Conservation (phyloP, 2,797 vertebrate species). For the Kryptolebias ocellatus region DNA sequence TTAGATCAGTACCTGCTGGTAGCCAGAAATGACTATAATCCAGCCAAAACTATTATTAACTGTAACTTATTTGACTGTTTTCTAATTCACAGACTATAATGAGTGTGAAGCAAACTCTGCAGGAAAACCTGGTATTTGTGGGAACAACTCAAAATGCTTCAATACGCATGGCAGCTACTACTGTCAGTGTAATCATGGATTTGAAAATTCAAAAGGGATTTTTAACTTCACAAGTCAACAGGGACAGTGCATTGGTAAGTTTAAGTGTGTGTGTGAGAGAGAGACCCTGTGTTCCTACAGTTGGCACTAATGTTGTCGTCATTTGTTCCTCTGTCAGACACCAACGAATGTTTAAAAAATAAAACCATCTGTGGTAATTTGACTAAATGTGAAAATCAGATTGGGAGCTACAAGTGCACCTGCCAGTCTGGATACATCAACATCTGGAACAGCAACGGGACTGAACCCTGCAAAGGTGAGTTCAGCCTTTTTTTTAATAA, state of each 20-base stretch:
- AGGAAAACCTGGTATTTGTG: accelerated
- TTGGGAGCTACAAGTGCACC: slow-evolving; percentile 55
- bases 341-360: slow-evolving; percentile 38
- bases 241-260: slow-evolving; percentile 57
- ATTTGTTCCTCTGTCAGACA: slow-evolving; percentile 44
- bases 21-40: not conserved
- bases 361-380: slow-evolving; percentile 20
- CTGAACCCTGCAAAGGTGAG: slow-evolving; percentile 54
- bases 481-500: not conserved
- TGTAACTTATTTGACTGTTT: slow-evolving; percentile 7
- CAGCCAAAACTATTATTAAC: not conserved
- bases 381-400: slow-evolving; percentile 50
- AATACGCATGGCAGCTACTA: slow-evolving; percentile 51
- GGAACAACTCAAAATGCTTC: accelerated
- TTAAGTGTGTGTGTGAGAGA: not conserved
- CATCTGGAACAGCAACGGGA: accelerated
- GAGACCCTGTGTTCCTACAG: not conserved
- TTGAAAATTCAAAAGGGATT: accelerated
- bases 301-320: not conserved
- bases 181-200: slow-evolving; percentile 50
- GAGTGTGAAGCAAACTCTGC: slow-evolving; percentile 19
- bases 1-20: slow-evolving; percentile 3
- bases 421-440: slow-evolving; percentile 56
- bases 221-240: accelerated
- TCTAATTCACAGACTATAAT: slow-evolving; percentile 32